These are phyloP conservation scores for Peromyscus aztecus DNA, from an alignment of 2,797 vertebrate genomes.

Conservation along the genomic window DNA sequence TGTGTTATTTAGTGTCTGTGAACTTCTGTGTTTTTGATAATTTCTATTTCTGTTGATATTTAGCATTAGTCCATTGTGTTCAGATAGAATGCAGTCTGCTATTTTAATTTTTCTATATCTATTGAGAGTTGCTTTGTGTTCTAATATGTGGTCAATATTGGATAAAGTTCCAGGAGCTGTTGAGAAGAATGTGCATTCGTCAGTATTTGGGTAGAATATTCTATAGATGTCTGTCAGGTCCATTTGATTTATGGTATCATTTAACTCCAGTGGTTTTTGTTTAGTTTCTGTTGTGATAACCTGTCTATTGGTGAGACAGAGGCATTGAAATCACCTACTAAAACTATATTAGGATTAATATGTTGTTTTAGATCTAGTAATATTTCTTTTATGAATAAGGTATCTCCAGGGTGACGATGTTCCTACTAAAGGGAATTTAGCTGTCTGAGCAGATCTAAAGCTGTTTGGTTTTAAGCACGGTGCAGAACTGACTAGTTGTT, in stretches of 20 bases:
- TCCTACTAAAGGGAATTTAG: not conserved
- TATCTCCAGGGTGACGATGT: not conserved
- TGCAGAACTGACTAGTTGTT: not conserved
- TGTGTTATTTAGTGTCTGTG: not conserved
- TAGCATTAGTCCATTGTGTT: not conserved
- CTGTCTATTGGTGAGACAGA: not conserved
- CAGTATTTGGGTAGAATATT: not conserved
- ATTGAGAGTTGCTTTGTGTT: not conserved
- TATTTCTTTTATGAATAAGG: not conserved
- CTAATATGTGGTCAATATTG: not conserved
- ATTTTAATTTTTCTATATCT: not conserved
- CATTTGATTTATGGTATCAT: not conserved
- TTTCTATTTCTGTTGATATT: not conserved
- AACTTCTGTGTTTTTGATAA: not conserved
- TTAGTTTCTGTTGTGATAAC: not conserved
- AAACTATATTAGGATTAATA: not conserved
- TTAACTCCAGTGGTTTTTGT: not conserved
- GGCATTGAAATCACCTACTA: not conserved
- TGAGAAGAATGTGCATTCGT: not conserved
- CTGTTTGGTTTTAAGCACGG: not conserved
- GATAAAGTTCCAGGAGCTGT: not conserved
- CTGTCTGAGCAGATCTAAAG: not conserved
- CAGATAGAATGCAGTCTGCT: not conserved
- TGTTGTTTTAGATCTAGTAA: not conserved
- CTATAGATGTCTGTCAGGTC: not conserved